Evolutionary conservation across 2,888 invertebrate species (phyloP), one percentile per base, ranked within the genome.

Genomic region (Callyntrura sp.): DNA sequence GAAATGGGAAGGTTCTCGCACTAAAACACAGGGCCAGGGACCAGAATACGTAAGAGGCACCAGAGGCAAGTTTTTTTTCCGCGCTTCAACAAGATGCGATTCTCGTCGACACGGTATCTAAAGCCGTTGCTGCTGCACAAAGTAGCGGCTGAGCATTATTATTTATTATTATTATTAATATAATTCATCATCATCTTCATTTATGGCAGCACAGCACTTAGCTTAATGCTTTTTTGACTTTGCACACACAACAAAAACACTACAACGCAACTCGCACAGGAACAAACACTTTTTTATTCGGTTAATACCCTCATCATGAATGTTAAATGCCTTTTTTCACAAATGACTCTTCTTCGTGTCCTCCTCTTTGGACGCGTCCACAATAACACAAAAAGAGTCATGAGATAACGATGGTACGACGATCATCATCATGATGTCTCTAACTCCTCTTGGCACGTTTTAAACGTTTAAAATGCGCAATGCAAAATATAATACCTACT

Each of bases 71-170:
- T 60, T 60, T 9, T 28, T n/a, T 35, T 68, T 28, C 6, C 35
- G 35, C 35, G 35, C 6, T 35, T 35, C 35, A 35, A 35, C 35
- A 35, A 35, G 35, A 68, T 68, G 68, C 3, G 68, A 0, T 70
- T 9, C 70, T 70, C 73, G 76, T 70, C 73, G 76, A 73, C 76
- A 85, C 83, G 70, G 45, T 70, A 43, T 70, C 45, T 70, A 70
- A 70, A 70, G 70, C 70, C 70, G 70, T 70, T 70, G 70, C 20
- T 70, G 70, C 45, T 45, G 17, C 17, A 45, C 45, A 60, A n/a
- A 60, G 60, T 60, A 17, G 60, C n/a, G 35, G 70, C 45, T 70
- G 70, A 70, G 45, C 20, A 70, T 70, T 68, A 43, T 70, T 70
- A 70, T 45, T 17, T 35, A 35, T 35, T 35, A 35, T 35, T 35